Conservation (phyloP, 2,888 invertebrate genomes). For the Emmelina monodactyla region DNA sequence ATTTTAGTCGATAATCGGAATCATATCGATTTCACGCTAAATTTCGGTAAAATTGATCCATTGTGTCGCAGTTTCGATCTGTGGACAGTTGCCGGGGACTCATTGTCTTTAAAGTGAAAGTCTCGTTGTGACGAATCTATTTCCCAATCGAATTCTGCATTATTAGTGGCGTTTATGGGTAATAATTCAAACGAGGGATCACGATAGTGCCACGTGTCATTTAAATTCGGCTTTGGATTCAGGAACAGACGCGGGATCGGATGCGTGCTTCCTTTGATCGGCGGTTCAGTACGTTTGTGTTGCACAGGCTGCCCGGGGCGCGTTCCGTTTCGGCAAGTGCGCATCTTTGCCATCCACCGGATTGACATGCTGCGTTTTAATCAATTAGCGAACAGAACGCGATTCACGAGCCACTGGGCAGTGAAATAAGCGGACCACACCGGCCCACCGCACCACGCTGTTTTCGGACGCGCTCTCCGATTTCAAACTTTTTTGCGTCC, state of each 20-base stretch:
- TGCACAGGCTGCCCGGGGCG: constrained; percentile 20
- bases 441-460: constrained; percentile 37
- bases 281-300: constrained; percentile 16
- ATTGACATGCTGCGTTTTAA: constrained; percentile 63
- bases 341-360: constrained; percentile 33
- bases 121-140: constrained; percentile 12
- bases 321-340: constrained; percentile 23
- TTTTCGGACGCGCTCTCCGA: constrained; percentile 41
- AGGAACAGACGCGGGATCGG: constrained; percentile 18
- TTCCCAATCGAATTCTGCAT: background rate
- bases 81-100: constrained; percentile 18
- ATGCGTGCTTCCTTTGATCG: constrained; percentile 29
- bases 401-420: constrained; percentile 51
- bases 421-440: constrained; percentile 52
- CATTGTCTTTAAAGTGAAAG: constrained; percentile 19
- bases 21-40: constrained; percentile 13
- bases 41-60: constrained; percentile 31
- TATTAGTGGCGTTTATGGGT: background rate
- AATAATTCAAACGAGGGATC: constrained; percentile 16
- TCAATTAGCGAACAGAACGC: constrained; percentile 55
- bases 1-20: constrained; percentile 8
- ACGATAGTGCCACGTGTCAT: constrained; percentile 20
- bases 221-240: constrained; percentile 16
- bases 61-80: constrained; percentile 27
- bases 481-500: constrained; percentile 32